Evolutionary conservation across 2,797 vertebrate genomes (phyloP), one percentile per base, ranked within the genome.

Genomic region (Rhinophrynus dorsalis): DNA sequence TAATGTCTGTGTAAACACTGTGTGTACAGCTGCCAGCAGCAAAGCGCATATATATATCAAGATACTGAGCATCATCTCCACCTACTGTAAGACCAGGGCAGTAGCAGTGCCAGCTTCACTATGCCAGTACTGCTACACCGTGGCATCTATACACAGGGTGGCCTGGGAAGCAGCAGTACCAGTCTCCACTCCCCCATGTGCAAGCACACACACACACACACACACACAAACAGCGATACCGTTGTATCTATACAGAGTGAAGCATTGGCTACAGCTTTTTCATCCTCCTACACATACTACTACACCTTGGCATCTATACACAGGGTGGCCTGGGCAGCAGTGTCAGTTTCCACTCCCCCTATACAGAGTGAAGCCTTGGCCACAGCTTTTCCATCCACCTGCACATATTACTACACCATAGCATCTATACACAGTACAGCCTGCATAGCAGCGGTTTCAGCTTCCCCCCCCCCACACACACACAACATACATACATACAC

Each of bases 1-100:
- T 62, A 61, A 69, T 62, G 67, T 55, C 65, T 68, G 54, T 48
- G 65, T 50, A 68, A 68, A 59, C 65, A 68, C 40, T 8, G 10
- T 18, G 45, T 48, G 5, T 48, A 18, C 21, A 48, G 21, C 45
- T 48, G 45, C 45, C 45, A 24, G 20, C 45, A 48, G 21, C 15
- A 6, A 2, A 3, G 40, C 17, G 40, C 17, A 8, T 10, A 20
- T 20, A 18, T 11, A 18, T 18, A 6, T 5, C 10, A 3, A 1
- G 15, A 18, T 15, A 44, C 40, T 18, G 40, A 44, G 40, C 17
- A 10, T 10, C 40, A 44, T 18, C 40, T 44, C 40, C 40, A 15
- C 40, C 40, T 18, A 44, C 15, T 17, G 40, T 44, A 18, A 44
- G 8, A 44, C 40, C 18, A 6, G n/a, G 6, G 2, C 13, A 44